Conservation (phyloP, 2,888 invertebrate genomes). For the Luperina testacea region DNA sequence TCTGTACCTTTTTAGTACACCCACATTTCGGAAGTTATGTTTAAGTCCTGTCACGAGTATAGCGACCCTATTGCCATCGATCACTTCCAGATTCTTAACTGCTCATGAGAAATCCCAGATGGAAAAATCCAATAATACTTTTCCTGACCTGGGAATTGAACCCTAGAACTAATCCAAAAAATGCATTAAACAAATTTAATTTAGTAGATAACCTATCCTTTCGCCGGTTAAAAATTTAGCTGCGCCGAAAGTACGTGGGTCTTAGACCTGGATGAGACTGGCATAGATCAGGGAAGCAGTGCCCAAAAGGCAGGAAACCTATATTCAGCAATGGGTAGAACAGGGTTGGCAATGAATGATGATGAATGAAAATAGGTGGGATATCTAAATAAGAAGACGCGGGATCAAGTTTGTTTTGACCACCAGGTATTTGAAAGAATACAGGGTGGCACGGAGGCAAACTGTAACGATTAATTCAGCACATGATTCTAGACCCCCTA, state of each 20-base stretch:
- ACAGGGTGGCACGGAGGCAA: too few relatives aligned
- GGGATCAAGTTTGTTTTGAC: background rate
- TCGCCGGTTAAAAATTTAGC: background rate
- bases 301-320: background rate
- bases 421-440: background rate
- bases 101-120: background rate
- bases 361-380: background rate
- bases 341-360: background rate
- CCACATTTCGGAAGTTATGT: background rate
- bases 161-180: background rate
- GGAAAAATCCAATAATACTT: background rate
- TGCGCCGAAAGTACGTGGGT: background rate
- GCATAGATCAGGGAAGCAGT: background rate
- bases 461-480: too few relatives aligned
- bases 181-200: background rate
- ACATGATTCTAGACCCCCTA: too few relatives aligned
- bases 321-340: background rate
- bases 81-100: background rate
- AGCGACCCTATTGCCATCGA: too few relatives aligned
- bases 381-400: background rate
- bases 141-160: background rate
- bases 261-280: background rate
- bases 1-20: background rate
- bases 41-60: background rate
- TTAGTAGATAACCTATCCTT: background rate